phyloP scores from a whole-genome alignment of 2,888 invertebrate species.

The Bellardia bayeri region DNA sequence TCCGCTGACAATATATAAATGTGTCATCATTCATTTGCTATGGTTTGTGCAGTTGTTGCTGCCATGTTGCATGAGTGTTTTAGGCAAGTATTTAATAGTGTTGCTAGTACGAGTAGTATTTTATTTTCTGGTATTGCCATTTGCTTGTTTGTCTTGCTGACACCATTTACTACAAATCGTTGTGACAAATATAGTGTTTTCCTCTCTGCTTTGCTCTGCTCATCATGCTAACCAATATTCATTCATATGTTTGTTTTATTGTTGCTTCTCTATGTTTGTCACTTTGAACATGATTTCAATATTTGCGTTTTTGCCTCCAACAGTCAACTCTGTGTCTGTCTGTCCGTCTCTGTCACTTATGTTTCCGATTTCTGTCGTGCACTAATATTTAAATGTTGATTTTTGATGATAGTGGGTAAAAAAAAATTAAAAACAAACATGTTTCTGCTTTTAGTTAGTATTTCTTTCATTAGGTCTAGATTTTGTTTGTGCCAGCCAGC shows the following conservation, averaged over 20 bases:
- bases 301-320: slow-evolving; percentile 37
- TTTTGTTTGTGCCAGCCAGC: slow-evolving; percentile 7
- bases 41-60: slow-evolving; percentile 21
- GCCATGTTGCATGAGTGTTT: slow-evolving; percentile 31
- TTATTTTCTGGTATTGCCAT: slow-evolving; percentile 19
- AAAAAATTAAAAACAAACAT: slow-evolving; percentile 55
- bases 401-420: slow-evolving; percentile 35
- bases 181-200: neutral
- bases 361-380: slow-evolving; percentile 47
- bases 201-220: neutral
- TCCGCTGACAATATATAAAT: slow-evolving; percentile 70
- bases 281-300: slow-evolving; percentile 62
- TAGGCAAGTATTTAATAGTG: slow-evolving; percentile 23
- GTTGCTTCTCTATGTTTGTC: slow-evolving; percentile 62
- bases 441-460: slow-evolving; percentile 60
- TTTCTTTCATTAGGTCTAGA: slow-evolving; percentile 55
- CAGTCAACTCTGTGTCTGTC: slow-evolving; percentile 4
- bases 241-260: slow-evolving; percentile 34
- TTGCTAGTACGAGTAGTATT: slow-evolving; percentile 2
- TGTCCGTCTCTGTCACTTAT: slow-evolving; percentile 1
- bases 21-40: slow-evolving; percentile 70
- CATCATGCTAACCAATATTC: neutral
- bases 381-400: slow-evolving; percentile 36
- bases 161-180: slow-evolving; percentile 76
- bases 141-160: slow-evolving; percentile 75